These are phyloP conservation scores for Phorcus lineatus DNA, from an alignment of 2,888 invertebrate genomes.

Conservation along the genomic window DNA sequence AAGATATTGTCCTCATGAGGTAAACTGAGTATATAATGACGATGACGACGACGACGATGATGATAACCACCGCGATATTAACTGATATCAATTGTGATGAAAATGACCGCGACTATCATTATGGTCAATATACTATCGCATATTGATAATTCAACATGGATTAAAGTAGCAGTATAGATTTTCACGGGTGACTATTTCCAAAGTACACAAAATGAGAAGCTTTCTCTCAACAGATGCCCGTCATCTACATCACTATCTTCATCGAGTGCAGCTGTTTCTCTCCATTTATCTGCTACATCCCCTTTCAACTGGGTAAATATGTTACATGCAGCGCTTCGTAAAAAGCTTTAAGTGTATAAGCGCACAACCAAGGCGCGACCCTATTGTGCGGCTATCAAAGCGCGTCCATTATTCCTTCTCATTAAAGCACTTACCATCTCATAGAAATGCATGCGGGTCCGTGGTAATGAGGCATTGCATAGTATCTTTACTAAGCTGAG, in stretches of 20 bases:
- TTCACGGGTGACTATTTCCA: not conserved
- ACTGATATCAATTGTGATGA: no score
- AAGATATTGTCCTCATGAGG: no score
- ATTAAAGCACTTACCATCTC: not conserved
- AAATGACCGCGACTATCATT: no score
- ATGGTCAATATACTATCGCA: no score
- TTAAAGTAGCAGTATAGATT: no score
- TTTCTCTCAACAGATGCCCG: not conserved
- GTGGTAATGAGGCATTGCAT: no score
- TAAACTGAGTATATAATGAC: no score
- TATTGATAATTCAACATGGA: no score
- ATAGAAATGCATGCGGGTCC: no score
- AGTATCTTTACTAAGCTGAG: no score
- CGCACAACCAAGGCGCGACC: not conserved
- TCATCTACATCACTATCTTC: not conserved
- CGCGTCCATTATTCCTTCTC: not conserved
- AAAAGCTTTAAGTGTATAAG: slow-evolving; percentile 6
- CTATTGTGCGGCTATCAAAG: not conserved
- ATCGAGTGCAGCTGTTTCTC: not conserved
- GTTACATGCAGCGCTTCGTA: not conserved
- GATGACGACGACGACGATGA: not conserved
- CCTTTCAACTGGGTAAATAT: not conserved
- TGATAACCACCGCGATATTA: no score
- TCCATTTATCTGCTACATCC: not conserved
- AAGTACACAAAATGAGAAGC: not conserved